phyloP scores from a whole-genome alignment of 2,888 invertebrate genomes.

The Chelonus formosanus region DNA sequence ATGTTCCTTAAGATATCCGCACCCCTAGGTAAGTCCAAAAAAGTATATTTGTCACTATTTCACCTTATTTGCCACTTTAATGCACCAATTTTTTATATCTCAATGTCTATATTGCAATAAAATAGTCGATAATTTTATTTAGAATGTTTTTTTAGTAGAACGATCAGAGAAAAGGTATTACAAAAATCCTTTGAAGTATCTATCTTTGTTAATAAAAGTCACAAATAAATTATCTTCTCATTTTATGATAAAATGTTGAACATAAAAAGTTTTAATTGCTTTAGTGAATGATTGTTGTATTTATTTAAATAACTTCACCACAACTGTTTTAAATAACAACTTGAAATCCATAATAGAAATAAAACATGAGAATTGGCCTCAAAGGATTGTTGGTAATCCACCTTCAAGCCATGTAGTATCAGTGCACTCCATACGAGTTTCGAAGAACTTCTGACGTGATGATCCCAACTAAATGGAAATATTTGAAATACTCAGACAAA shows the following conservation, averaged over 20 bases:
- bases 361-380: neutral
- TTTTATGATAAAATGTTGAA: no score
- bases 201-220: no score
- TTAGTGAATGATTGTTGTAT: no score
- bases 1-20: constrained; percentile 19
- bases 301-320: no score
- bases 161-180: no score
- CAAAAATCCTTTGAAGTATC: no score
- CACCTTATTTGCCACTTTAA: neutral
- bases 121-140: no score
- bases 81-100: constrained; percentile 10
- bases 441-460: constrained; percentile 7
- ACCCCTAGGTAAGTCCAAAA: constrained; percentile 31
- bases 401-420: neutral
- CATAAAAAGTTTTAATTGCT: no score
- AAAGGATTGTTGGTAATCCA: neutral
- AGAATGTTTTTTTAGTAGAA: no score
- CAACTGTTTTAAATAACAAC: neutral
- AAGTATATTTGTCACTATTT: constrained; percentile 2
- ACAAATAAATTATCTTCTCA: no score
- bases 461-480: constrained; percentile 6
- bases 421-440: neutral
- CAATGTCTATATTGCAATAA: constrained; percentile 8
- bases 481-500: constrained; percentile 16
- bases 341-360: no score